These are phyloP conservation scores for Pseudobourletiella spinata DNA, from an alignment of 1,140 invertebrate species.

Conservation along the genomic window DNA sequence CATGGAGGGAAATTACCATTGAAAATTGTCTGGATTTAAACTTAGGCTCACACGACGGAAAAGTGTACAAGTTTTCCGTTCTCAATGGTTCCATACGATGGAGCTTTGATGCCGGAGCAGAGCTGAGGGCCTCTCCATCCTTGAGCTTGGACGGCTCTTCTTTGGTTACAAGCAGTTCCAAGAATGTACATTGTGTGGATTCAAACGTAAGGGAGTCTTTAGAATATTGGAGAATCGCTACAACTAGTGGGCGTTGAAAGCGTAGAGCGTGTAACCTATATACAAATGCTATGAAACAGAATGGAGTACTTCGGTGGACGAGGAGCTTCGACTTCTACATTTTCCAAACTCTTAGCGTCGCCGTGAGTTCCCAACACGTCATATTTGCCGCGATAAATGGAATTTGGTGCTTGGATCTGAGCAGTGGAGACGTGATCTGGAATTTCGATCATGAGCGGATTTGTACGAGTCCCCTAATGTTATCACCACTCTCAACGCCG, in stretches of 20 bases:
- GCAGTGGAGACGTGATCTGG: not conserved
- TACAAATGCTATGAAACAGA: not conserved
- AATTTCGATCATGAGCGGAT: not conserved
- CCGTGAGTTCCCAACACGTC: not conserved
- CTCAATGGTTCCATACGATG: not conserved
- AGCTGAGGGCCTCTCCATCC: not conserved
- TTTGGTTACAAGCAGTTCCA: not conserved
- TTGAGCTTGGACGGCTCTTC: not conserved
- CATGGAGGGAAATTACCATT: not conserved
- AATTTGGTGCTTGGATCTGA: not conserved
- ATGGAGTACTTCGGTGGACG: not conserved
- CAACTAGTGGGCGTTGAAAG: not conserved
- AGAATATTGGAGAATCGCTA: not conserved
- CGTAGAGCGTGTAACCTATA: not conserved
- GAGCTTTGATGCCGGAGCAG: not conserved
- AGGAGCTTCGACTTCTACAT: not conserved
- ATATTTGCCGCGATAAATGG: not conserved
- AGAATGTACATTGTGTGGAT: not conserved
- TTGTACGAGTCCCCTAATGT: not conserved
- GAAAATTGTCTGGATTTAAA: not conserved
- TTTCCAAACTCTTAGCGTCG: not conserved
- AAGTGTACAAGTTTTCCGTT: not conserved
- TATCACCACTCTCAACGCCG: not conserved
- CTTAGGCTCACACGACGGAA: not conserved
- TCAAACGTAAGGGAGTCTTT: not conserved